These are phyloP conservation scores for Knipowitschia caucasica DNA, from an alignment of 2,797 vertebrate genomes.

Conservation along the genomic window DNA sequence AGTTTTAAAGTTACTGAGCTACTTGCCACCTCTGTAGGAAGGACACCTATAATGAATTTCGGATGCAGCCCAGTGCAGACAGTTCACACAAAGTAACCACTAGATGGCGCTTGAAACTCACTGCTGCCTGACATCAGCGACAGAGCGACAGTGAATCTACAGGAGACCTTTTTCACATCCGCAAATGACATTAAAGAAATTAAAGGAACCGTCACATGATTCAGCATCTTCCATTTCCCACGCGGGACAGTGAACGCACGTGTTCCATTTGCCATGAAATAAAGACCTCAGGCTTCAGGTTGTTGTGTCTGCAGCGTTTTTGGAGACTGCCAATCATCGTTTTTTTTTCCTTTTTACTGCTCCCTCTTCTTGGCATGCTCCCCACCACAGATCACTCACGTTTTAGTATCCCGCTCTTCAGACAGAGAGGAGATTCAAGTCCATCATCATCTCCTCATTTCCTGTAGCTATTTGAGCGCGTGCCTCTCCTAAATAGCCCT, in stretches of 20 bases:
- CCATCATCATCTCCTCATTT: slow-evolving; percentile 78
- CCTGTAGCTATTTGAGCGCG: slow-evolving; percentile 71
- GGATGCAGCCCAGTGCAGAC: neutral
- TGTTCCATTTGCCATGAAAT: neutral
- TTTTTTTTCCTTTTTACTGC: slow-evolving; percentile 6
- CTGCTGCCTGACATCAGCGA: slow-evolving; percentile 10
- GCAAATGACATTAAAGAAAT: neutral
- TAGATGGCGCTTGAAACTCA: slow-evolving; percentile 68
- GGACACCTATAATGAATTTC: neutral
- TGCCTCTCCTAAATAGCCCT: slow-evolving; percentile 61
- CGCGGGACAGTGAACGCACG: neutral
- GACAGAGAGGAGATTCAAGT: slow-evolving; percentile 64
- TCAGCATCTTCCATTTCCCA: neutral
- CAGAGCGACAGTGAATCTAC: slow-evolving; percentile 20
- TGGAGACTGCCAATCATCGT: neutral
- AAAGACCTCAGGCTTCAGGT: neutral
- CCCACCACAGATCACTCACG: slow-evolving; percentile 65
- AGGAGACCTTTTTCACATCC: slow-evolving; percentile 2
- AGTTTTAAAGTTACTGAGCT: no score
- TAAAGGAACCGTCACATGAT: neutral
- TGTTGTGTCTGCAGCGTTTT: neutral
- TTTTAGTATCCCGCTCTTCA: slow-evolving; percentile 60
- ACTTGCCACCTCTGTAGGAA: neutral
- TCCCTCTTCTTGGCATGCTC: slow-evolving; percentile 39
- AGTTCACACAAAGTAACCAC: slow-evolving; percentile 38